Evolutionary conservation across 2,888 invertebrate genomes (phyloP), one percentile per base, ranked within the genome.

Genomic region (Tachina grossa): DNA sequence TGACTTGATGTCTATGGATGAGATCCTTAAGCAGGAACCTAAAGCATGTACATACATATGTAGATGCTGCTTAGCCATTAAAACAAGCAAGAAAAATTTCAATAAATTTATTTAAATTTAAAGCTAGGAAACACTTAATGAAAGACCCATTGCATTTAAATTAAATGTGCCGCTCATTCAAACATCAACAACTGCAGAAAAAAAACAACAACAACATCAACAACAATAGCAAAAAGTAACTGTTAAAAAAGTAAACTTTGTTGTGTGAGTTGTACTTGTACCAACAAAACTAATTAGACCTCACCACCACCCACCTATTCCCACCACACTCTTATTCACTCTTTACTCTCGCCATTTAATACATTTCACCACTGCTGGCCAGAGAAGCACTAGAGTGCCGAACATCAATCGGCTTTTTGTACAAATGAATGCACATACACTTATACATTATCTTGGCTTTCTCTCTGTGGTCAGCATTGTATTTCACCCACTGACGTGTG

Each of bases 121-220:
- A 31, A 31, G 2, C 5, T 31, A 31, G 31, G 31, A 31, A 31
- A 2, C 6, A 1, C n/a, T 45, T 43, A 49, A 55, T 55, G 69
- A 76, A 31, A 31, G 31, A 31, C 31, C 31, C 31, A 31, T 31
- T 55, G n/a, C 61, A 47, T 76, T 63, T 55, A 82, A 49, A 76
- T 76, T 76, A 71, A 76, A 71, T 71, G 43, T 76, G 76, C 63
- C 75, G 10, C 63, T 55, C 63, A n/a, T 61, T 61, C 31, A 68
- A 61, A 81, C 13, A 75, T 45, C 39, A 75, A 61, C 61, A 61
- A 19, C 16, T 61, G 8, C n/a, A 55, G 43, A 45, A 8, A 8
- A 71, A 47, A 16, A 39, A 39, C 31, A 66, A 13, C 13, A 19
- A 39, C 5, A 59, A 61, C 61, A 55, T 31, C 13, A 45, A 3